Base-by-base conservation (phyloP, 2,888 invertebrate genomes). In the Caenorhabditis sp. region DNA sequence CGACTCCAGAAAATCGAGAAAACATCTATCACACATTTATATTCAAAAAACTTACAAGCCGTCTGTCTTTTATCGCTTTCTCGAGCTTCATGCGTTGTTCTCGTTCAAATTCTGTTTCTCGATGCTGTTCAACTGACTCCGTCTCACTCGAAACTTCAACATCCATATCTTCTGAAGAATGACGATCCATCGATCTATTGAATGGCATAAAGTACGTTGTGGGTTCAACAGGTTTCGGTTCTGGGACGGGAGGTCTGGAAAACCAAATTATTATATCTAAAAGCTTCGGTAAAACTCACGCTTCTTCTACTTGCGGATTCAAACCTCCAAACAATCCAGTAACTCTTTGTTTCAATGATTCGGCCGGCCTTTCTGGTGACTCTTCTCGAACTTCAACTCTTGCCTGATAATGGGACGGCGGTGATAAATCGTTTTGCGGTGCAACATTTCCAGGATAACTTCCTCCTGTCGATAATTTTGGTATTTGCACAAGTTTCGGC, bases 161-260 rank as follows among this genome's bases (percentile, higher is more conserved):
- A 53, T 74, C 74, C 74, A 74, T 74, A 36, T 74, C 74, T 58
- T 74, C 74, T n/a, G 63, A 59, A 1, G 73, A 73, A 26, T 72
- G 52, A 0, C 57, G 67, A 62, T 72, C 72, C n/a, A 65, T 65
- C 4, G 23, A 23, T 3, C 8, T 4, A 53, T 53, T 53, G 10
- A 23, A 53, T 21, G 21, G 8, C 5, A 53, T 21, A 8, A 5
- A 21, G 21, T 53, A 23, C 3, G 23, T 53, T 17, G 7, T 53
- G 21, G 21, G 3, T 23, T 53, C 21, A 53, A 53, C n/a, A 8
- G 53, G 53, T 53, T 53, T 53, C 21, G 53, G 53, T 10, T 53
- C 25, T 10, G 25, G 25, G 8, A 7, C 10, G 4, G 23, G 21
- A 21, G 23, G 7, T 5, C 52, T 23, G 52, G 3, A 52, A 23